Base-by-base conservation (phyloP, 2,797 vertebrate species). In the Limosa lapponica region DNA sequence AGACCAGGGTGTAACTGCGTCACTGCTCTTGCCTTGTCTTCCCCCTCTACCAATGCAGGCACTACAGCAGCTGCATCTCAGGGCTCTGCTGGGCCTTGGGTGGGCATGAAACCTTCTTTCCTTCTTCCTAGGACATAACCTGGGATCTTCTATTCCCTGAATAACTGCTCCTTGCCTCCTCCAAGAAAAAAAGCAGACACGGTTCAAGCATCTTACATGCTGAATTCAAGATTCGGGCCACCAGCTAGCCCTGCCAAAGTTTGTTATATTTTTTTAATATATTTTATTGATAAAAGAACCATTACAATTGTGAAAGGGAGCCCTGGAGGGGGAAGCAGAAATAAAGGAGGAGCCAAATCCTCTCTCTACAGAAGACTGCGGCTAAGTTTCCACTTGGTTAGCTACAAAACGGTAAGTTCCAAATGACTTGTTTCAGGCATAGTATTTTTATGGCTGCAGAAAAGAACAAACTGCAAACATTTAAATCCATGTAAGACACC, bases 251-350 rank as follows among this genome's bases (percentile, higher is more conserved):
- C 66, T 90, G 27, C n/a, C n/a, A 17, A 44, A 69, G 24, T 65
- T 61, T 52, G 16, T 57, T 54, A 32, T 30, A 59, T 67, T 74
- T 87, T 86, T 39, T 39, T n/a, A n/a, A n/a, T n/a, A n/a, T 52
- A 52, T 67, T 74, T 87, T 87, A n/a, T 44, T 90, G 24, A 64
- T 52, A 71, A 11, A 69, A 81, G 16, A 36, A 24, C 28, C 14
- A 41, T 46, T 41, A 65, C 5, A 65, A 36, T 58, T 34, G 22
- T 73, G 51, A 71, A 87, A 88, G 65, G 23, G 9, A 65, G 24
- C 12, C 36, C 66, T 2, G 11, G 48, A 24, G 28, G 5, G 4
- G 10, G 8, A 2, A 13, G 1, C 1, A 6, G 27, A 72, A 39
- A 51, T 74, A 59, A 61, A 57, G 13, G 11, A 82, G 20, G 34